Conservation (phyloP, 2,888 invertebrate species). For the Darwinula stevensoni region DNA sequence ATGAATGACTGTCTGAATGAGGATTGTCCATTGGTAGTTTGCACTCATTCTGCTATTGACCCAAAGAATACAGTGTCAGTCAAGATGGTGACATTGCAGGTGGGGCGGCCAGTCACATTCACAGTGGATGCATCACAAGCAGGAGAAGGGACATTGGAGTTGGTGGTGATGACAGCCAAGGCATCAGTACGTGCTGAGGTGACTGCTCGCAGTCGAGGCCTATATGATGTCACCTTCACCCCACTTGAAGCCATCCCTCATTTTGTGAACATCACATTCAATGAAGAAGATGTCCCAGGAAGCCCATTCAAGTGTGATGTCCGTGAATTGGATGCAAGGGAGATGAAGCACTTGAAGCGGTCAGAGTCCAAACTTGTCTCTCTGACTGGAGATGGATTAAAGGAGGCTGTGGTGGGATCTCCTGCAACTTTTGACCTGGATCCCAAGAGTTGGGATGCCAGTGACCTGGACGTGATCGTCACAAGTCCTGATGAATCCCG, state of each 20-base stretch:
- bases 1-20: too few relatives aligned
- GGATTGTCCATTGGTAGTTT: too few relatives aligned
- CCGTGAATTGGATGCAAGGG: constrained; percentile 14
- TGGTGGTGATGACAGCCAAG: constrained; percentile 65
- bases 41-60: too few relatives aligned
- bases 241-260: constrained; percentile 68
- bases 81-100: constrained; percentile 20
- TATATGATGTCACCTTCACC: constrained; percentile 68
- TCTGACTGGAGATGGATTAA: constrained; percentile 17
- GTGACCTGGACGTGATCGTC: constrained; percentile 20
- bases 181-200: constrained; percentile 58
- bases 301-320: constrained; percentile 52
- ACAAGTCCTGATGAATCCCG: constrained; percentile 22
- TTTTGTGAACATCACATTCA: constrained; percentile 75
- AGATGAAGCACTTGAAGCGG: constrained; percentile 11
- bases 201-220: constrained; percentile 57
- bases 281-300: constrained; percentile 64
- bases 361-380: constrained; percentile 12
- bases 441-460: constrained; percentile 18
- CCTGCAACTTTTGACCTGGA: constrained; percentile 19
- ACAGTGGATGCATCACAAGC: constrained; percentile 83
- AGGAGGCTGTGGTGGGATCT: constrained; percentile 16
- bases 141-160: constrained; percentile 67
- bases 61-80: too few relatives aligned
- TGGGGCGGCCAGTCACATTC: constrained; percentile 63